These are phyloP conservation scores for Nansenia antarctica DNA, from an alignment of 2,113 vertebrate genomes.

Conservation along the genomic window DNA sequence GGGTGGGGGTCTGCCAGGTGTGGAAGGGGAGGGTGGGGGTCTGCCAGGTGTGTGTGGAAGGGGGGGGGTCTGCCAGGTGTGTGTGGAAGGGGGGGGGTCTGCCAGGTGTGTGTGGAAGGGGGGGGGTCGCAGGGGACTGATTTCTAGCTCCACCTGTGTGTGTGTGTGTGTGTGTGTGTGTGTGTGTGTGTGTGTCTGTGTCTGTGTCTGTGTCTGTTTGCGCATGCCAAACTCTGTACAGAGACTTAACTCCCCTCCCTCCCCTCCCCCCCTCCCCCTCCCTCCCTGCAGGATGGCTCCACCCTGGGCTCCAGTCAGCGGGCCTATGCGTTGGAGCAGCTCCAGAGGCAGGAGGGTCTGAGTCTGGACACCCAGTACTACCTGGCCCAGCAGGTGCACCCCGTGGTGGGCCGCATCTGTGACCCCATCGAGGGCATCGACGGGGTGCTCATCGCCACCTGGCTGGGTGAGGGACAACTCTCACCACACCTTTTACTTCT, in stretches of 20 bases:
- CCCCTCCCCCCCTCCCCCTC: background rate
- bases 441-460: conserved; percentile 87
- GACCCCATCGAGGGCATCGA: conserved; percentile 97
- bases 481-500: too few species aligned
- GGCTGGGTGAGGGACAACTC: conserved; percentile 72
- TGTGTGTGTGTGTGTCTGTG: conserved; percentile 4
- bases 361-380: conserved; percentile 93
- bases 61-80: too few species aligned
- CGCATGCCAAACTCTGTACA: too few species aligned
- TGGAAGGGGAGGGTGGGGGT: too few species aligned
- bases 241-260: background rate
- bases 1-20: too few species aligned
- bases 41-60: too few species aligned
- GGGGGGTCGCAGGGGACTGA: background rate
- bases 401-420: conserved; percentile 95
- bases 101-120: background rate
- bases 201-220: background rate
- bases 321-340: conserved; percentile 92
- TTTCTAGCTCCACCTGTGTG: background rate
- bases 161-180: background rate
- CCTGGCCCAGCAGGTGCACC: conserved; percentile 94
- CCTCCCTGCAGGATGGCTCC: conserved; percentile 85
- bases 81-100: background rate
- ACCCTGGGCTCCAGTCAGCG: conserved; percentile 88
- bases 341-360: conserved; percentile 90